Evolutionary conservation across 2,888 invertebrate species (phyloP).

Genomic region (Epinotia demarniana): DNA sequence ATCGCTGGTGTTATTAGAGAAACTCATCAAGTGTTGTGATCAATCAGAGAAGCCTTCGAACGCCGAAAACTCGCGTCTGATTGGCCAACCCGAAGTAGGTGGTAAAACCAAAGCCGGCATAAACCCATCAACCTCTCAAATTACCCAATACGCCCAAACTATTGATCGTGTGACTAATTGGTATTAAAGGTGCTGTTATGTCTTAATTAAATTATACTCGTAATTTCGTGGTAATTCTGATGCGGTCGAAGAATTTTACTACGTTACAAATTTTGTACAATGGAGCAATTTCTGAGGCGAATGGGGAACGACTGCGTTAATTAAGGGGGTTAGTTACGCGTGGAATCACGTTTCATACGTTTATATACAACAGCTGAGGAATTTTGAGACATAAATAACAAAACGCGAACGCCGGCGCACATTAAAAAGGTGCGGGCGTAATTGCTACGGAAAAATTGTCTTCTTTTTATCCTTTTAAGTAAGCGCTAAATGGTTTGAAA

Average conservation of each 20-base stretch:
- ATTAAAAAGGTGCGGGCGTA: conserved; percentile 26
- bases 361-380: conserved; percentile 22
- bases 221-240: conserved; percentile 73
- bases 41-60: conserved; percentile 74
- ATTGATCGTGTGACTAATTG: conserved; percentile 82
- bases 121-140: conserved; percentile 80
- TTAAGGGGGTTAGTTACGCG: conserved; percentile 70
- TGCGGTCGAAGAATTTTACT: conserved; percentile 74
- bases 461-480: conserved; percentile 18
- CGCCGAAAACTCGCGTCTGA: conserved; percentile 60
- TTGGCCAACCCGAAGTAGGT: conserved; percentile 75
- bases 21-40: conserved; percentile 70
- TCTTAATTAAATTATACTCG: conserved; percentile 82
- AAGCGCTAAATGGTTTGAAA: conserved; percentile 10
- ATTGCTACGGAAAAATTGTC: conserved; percentile 27
- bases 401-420: conserved; percentile 25
- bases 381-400: conserved; percentile 11
- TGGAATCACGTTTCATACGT: conserved; percentile 58
- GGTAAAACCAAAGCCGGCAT: conserved; percentile 74
- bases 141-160: conserved; percentile 81
- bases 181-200: conserved; percentile 80
- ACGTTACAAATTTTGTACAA: conserved; percentile 80
- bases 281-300: conserved; percentile 74
- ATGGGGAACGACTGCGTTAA: conserved; percentile 73
- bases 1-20: conserved; percentile 52